Evolutionary conservation across 23 tunicate genomes (phyloP), one percentile per base, ranked within the genome.

Genomic region (Styela clava): DNA sequence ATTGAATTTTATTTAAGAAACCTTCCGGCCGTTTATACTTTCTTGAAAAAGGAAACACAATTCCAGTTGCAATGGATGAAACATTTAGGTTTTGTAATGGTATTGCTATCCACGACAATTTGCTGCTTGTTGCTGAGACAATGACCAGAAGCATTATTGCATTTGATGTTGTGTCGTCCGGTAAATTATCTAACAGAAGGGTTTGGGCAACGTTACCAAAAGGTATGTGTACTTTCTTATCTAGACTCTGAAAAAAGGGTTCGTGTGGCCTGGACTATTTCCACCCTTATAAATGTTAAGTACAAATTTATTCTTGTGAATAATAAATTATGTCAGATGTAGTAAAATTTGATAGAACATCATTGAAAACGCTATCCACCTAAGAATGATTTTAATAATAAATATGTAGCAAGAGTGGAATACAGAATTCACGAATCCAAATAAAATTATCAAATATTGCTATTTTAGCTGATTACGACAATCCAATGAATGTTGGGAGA

Each of bases 111-210:
- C 64, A 36, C 31, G 87, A 68, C 21, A 81, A 89, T 36, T 52
- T 85, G 3, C 87, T 91, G 30, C 84, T 85, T 28, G 97, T 91
- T 3, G 97, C 90, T 0, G 97, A 85, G 70, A 91, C 97, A 62
- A 44, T 85, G 62, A 85, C 83, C 29, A 78, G 81, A 21, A 83
- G 62, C 28, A 86, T 91, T 24, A 69, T 86, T 78, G 97, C 90
- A 2, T 91, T 82, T 37, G 87, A 91, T 52, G 82, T 91, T 30
- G 16, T 2, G 3, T 78, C 69, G 61, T 78, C 90, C 18, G 95
- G 95, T 1, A 81, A 68, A 33, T 79, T 89, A 28, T 23, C 63
- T 74, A 89, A 91, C 78, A 68, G 87, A 37, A 52, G 90, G 71
- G 36, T 73, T 18, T 91, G 97, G 97, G 90, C 97, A 0, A 69